phyloP scores from a whole-genome alignment of 2,888 invertebrate genomes.

The Scaptomyza caliginosa region DNA sequence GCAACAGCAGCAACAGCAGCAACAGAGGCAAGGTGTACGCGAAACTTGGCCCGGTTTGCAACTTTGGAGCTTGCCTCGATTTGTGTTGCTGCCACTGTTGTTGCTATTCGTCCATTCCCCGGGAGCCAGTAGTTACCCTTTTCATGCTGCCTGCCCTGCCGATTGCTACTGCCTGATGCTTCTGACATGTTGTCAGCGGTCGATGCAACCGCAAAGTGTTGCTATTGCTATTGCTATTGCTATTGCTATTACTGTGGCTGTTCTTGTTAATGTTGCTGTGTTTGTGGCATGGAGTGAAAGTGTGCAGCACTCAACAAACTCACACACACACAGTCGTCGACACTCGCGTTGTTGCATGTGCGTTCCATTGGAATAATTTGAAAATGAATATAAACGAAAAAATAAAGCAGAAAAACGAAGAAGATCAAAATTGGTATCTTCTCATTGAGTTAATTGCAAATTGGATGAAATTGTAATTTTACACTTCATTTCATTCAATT shows the following conservation, averaged over 20 bases:
- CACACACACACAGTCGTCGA: slow-evolving; percentile 13
- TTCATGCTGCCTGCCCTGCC: not conserved
- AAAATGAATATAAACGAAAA: slow-evolving; percentile 56
- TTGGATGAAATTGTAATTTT: slow-evolving; percentile 84
- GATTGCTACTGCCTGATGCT: slow-evolving; percentile 5
- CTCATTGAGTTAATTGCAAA: slow-evolving; percentile 83
- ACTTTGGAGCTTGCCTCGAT: slow-evolving; percentile 38
- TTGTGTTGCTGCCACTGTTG: slow-evolving; percentile 1
- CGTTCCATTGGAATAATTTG: slow-evolving; percentile 78
- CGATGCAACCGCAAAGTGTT: slow-evolving; percentile 54
- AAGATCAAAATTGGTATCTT: slow-evolving; percentile 63
- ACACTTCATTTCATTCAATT: slow-evolving; percentile 82
- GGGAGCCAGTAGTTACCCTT: slow-evolving; percentile 11
- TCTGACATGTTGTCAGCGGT: slow-evolving; percentile 46
- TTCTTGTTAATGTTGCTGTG: slow-evolving; percentile 26
- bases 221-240: slow-evolving; percentile 1
- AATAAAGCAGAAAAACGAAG: not conserved
- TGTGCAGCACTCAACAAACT: slow-evolving; percentile 38
- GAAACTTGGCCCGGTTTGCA: slow-evolving; percentile 32
- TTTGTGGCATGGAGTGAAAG: slow-evolving; percentile 55
- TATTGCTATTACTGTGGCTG: not conserved
- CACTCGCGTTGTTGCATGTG: slow-evolving; percentile 56
- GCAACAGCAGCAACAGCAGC: slow-evolving; percentile 32
- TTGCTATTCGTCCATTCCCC: slow-evolving; percentile 10
- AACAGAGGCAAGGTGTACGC: slow-evolving; percentile 43